A percentile compares a stretch with the other conserved stretches of the same genome.
Evolutionary conservation across 2,888 invertebrate genomes (phyloP).

Genomic region (Acleris literana): DNA sequence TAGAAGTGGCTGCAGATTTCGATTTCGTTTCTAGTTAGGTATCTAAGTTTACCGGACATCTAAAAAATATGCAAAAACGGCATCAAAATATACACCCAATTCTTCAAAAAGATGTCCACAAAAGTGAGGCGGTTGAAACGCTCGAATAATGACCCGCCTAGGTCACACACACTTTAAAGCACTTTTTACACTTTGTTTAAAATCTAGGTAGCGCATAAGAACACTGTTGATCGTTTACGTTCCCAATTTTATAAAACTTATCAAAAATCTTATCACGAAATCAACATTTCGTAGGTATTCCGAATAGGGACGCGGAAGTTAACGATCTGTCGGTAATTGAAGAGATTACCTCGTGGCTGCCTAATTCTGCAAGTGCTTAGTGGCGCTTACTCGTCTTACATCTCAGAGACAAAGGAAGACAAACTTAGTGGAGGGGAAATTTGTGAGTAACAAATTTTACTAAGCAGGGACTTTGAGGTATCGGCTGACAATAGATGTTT

Average conservation of each 20-base stretch:
- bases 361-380: constrained; percentile 28
- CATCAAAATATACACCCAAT: too few species aligned
- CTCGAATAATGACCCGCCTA: too few species aligned
- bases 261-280: neutral
- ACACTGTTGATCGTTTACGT: too few species aligned
- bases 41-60: too few species aligned
- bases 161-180: too few species aligned
- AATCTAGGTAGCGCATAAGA: too few species aligned
- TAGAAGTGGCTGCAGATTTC: too few species aligned
- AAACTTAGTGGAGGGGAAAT: constrained; percentile 23
- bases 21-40: too few species aligned
- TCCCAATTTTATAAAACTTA: neutral
- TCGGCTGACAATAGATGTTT: constrained; percentile 25
- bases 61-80: too few species aligned
- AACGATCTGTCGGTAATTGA: constrained; percentile 30
- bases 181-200: too few species aligned
- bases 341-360: constrained; percentile 19
- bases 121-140: too few species aligned
- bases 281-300: constrained; percentile 2
- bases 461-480: constrained; percentile 22
- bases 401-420: constrained; percentile 26
- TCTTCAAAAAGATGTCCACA: too few species aligned
- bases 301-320: constrained; percentile 17
- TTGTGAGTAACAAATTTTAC: constrained; percentile 19
- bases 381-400: constrained; percentile 24